Conservation (phyloP, 1,140 invertebrate species). For the Pseudoatta argentina region DNA sequence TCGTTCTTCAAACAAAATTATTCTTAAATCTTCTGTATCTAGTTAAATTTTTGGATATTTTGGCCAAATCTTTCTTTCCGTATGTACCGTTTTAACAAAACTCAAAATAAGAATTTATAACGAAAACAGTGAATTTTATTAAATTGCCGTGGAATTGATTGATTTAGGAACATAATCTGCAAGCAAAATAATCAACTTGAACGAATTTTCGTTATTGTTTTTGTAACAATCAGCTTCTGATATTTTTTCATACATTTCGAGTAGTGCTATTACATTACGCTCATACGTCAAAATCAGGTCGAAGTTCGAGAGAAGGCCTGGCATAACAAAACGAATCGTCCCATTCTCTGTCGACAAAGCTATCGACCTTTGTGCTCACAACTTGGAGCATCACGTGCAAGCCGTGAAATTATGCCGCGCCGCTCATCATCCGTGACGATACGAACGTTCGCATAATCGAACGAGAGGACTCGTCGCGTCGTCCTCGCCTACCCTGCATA, state of each 20-base stretch:
- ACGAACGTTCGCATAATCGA: conserved; percentile 78
- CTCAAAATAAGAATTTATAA: background rate
- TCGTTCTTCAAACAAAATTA: too few species aligned
- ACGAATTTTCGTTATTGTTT: background rate
- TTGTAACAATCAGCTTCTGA: background rate
- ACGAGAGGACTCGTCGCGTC: conserved; percentile 52
- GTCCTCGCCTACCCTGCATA: background rate
- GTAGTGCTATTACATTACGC: background rate
- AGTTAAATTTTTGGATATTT: too few species aligned
- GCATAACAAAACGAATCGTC: background rate
- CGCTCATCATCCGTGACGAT: conserved; percentile 72
- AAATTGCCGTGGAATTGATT: background rate
- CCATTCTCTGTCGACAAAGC: conserved; percentile 32
- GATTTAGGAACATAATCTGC: background rate
- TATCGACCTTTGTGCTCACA: conserved; percentile 28
- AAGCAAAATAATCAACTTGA: background rate
- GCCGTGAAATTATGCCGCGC: conserved; percentile 78
- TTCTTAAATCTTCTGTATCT: too few species aligned
- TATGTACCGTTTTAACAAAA: background rate
- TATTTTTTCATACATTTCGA: background rate
- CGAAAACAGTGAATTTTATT: background rate
- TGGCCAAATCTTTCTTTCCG: too few species aligned
- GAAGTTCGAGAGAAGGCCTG: background rate
- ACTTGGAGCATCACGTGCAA: conserved; percentile 59
- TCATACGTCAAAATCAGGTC: background rate